Base-by-base conservation (phyloP, 2,113 vertebrate genomes). In the Phalacrocorax carbo region DNA sequence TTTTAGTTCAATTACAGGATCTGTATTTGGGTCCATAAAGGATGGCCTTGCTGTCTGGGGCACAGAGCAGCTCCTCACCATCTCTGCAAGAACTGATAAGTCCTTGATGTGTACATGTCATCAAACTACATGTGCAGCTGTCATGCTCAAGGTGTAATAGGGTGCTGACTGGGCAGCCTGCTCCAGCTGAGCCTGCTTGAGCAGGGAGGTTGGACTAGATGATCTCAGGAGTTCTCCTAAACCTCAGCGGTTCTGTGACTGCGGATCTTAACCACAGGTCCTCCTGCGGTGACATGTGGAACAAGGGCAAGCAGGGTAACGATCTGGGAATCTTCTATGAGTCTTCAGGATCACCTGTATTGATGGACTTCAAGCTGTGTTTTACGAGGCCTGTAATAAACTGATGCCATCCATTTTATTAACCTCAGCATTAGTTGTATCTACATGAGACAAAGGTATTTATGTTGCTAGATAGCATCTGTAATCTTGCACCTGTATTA, bases 361-460 rank as follows among this genome's bases (percentile, higher is more conserved):
- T 69, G 30, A 16, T 89, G 77, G 76, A 81, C 61, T 62, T 88
- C 36, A n/a, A 55, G 26, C 89, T 89, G 25, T 36, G 13, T 68
- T 94, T 95, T 91, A 87, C 14, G 54, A 91, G 54, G n/a, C 40
- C 42, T 83, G 46, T 78, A 38, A 86, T 88, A 82, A 94, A 81
- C 32, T 2, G 3, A 5, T 51, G 60, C 51, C 3, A 1, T 79
- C 34, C 36, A 4, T 30, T 93, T 86, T 86, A 65, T 68, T 79
- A 29, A 77, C 49, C 20, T 82, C 34, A 34, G 29, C 62, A 72
- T 54, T 57, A 79, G 46, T 76, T 92, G 92, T 82, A 51, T 90
- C 73, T 89, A 2, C 40, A 4, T 3, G 21, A 77, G 51, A 70
- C 73, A 51, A n/a, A 89, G 84, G 75, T 94, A 73, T 93, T 94